Conservation (phyloP, 2,888 invertebrate genomes). For the Glyphotaelius pellucidus region DNA sequence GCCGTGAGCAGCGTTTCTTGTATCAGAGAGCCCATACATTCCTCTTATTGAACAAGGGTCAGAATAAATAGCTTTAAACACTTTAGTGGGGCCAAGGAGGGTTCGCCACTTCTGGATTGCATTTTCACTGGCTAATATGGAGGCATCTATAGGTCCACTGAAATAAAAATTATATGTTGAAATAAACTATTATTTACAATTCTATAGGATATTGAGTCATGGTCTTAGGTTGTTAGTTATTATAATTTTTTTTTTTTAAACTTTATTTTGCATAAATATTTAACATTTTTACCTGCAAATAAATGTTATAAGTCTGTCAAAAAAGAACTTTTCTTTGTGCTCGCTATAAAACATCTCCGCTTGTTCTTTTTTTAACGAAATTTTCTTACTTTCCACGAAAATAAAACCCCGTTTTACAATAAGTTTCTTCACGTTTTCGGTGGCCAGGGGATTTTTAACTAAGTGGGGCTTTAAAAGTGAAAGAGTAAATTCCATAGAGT, state of each 20-base stretch:
- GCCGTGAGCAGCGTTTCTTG: constrained; percentile 95
- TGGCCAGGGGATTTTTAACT: constrained; percentile 84
- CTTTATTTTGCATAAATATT: background rate
- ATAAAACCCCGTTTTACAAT: constrained; percentile 84
- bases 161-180: constrained; percentile 67
- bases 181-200: background rate
- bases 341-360: constrained; percentile 89
- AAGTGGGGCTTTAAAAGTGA: constrained; percentile 93
- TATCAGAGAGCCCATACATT: constrained; percentile 93
- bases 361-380: constrained; percentile 78
- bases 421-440: constrained; percentile 82
- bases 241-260: background rate
- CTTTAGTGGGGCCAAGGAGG: constrained; percentile 94
- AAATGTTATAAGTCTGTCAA: constrained; percentile 86
- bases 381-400: constrained; percentile 83
- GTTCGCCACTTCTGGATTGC: constrained; percentile 89
- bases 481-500: constrained; percentile 82
- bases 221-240: background rate
- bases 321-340: constrained; percentile 90
- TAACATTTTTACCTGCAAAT: constrained; percentile 83
- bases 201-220: background rate
- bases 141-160: constrained; percentile 91
- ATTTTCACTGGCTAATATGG: constrained; percentile 86
- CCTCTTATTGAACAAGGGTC: constrained; percentile 89
- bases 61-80: constrained; percentile 86